Base-by-base conservation (phyloP, 2,888 invertebrate species). In the Serrognathus titanus region DNA sequence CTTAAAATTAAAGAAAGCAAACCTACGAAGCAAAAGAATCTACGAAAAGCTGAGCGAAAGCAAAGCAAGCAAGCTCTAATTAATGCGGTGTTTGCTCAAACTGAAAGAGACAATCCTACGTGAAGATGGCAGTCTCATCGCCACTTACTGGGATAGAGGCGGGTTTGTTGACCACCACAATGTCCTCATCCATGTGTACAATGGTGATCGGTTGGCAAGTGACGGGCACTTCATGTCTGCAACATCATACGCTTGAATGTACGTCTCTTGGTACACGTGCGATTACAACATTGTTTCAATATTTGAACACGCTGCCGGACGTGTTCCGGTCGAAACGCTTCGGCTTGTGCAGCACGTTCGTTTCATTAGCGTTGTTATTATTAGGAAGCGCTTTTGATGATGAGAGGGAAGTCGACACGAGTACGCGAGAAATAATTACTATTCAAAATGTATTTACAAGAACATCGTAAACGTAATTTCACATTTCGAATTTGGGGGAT, bases 101-200 rank as follows among this genome's bases (percentile, higher is more conserved):
- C 1, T 24, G 45, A 5, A 45, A n/a, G 24, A 45, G 12, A 45
- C 45, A 45, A n/a, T 11, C 16, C 11, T 38, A 39, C 37, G 38
- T 52, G 43, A 48, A 54, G 67, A 86, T 87, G 87, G 87, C 87
- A 80, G 87, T 88, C 87, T 84, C 86, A 86, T 85, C 85, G 89
- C 89, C 89, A 93, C 93, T 94, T 92, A 97, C 95, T 81, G 97
- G 98, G 85, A 98, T 95, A 82, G 97, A 97, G 82, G 96, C 93
- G 80, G 98, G 97, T 88, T 98, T 98, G 89, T 98, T 95, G 83
- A 98, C 94, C 83, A 99, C 98, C 83, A 99, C 90, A 84, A 98
- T 87, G 85, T 99, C 96, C 82, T 97, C 94, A 84, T 94, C 95
- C 87, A 97, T 93, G 84, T 93, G 92, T 79, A 99, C 90, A 83